Evolutionary conservation across 2,113 vertebrate genomes (phyloP).

Genomic region (Tylochromis polylepis): DNA sequence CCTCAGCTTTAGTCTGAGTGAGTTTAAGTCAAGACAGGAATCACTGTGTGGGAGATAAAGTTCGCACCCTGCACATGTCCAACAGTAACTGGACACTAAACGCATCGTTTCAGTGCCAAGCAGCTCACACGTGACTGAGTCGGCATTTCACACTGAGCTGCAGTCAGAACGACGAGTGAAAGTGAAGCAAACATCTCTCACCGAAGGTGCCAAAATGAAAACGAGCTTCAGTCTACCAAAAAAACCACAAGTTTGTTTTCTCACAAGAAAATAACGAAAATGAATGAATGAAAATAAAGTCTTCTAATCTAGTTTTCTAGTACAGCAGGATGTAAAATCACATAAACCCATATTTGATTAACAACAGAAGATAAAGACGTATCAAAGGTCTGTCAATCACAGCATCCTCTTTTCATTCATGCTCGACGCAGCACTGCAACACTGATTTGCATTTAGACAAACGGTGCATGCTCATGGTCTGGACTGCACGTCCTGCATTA

Average conservation of each 20-base stretch:
- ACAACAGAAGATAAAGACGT: background rate
- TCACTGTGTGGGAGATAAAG: no score
- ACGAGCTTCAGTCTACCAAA: fast-evolving
- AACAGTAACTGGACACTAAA: background rate
- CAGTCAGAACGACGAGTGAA: background rate
- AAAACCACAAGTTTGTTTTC: background rate
- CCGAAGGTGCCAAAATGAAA: background rate
- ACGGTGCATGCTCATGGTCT: background rate
- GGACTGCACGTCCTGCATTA: background rate
- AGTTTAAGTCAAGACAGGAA: no score
- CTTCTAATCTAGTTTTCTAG: background rate
- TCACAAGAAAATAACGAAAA: background rate
- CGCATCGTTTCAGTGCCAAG: background rate
- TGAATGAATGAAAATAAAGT: background rate
- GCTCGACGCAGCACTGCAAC: background rate
- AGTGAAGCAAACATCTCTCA: background rate
- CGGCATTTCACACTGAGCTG: background rate
- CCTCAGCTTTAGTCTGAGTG: background rate
- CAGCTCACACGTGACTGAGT: background rate
- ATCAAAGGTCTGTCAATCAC: background rate
- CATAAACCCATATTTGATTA: background rate
- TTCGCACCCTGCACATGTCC: background rate
- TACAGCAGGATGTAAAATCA: background rate
- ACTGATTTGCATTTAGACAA: background rate
- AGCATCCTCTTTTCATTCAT: background rate